phyloP scores from a whole-genome alignment of 2,888 invertebrate genomes.

The Boloria euphrosyne region DNA sequence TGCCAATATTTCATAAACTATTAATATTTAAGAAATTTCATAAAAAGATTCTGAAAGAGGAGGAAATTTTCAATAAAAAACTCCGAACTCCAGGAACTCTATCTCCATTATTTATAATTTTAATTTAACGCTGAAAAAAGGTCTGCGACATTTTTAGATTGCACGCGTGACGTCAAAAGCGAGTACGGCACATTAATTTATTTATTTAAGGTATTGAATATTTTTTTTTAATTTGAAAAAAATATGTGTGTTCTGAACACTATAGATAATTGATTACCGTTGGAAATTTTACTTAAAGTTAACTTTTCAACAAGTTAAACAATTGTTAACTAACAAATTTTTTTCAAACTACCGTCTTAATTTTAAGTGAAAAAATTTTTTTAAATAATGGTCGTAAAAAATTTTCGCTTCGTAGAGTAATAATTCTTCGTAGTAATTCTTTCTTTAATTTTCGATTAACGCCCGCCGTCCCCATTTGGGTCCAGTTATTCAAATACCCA shows the following conservation, averaged over 20 bases:
- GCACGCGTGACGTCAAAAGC: too few relatives aligned
- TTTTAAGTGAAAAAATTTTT: constrained; percentile 11
- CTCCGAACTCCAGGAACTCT: constrained; percentile 4
- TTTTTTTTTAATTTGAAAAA: too few relatives aligned
- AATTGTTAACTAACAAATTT: constrained; percentile 15
- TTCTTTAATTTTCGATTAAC: too few relatives aligned
- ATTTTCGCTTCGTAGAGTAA: not conserved
- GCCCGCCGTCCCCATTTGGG: too few relatives aligned
- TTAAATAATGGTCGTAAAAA: constrained; percentile 13
- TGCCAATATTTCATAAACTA: too few relatives aligned
- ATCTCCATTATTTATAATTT: constrained; percentile 5
- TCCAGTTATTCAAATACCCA: too few relatives aligned
- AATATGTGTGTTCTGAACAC: too few relatives aligned
- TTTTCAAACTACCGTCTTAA: constrained; percentile 11
- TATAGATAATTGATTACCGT: not conserved
- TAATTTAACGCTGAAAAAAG: constrained; percentile 1
- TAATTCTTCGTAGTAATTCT: too few relatives aligned
- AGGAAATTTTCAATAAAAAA: constrained; percentile 15
- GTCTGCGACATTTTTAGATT: too few relatives aligned
- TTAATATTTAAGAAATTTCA: too few relatives aligned
- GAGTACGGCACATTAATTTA: too few relatives aligned
- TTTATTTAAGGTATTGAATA: too few relatives aligned
- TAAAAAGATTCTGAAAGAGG: not conserved
- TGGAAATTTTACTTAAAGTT: constrained; percentile 9
- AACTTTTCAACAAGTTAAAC: constrained; percentile 16